phyloP scores from a whole-genome alignment of 1,140 invertebrate genomes.

The Venturia canescens region DNA sequence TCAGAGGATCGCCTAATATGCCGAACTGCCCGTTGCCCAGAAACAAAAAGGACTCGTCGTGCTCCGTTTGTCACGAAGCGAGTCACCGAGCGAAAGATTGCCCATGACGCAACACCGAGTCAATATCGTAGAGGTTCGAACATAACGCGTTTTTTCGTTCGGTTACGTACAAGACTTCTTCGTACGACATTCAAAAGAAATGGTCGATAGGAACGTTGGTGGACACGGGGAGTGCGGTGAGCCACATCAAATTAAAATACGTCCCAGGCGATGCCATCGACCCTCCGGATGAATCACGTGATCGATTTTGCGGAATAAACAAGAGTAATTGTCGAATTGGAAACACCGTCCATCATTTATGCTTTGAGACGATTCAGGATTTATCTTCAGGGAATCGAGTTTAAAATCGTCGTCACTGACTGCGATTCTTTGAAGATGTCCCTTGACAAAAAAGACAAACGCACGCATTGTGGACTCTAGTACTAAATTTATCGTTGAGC shows the following conservation, averaged over 20 bases:
- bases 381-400: background rate
- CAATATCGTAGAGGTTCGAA: too few species aligned
- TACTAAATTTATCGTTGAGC: conserved; percentile 15
- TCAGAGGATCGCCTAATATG: conserved; percentile 6
- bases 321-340: background rate
- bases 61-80: conserved; percentile 16
- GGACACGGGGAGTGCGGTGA: too few species aligned
- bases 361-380: background rate
- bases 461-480: conserved; percentile 6
- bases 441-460: background rate
- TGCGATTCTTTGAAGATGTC: background rate
- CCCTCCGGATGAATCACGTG: too few species aligned
- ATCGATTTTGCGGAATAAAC: too few species aligned
- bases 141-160: too few species aligned
- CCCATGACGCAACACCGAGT: too few species aligned
- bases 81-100: conserved; percentile 20
- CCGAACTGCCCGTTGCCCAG: conserved; percentile 13
- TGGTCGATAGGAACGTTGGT: too few species aligned
- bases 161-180: too few species aligned
- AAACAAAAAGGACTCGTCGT: background rate
- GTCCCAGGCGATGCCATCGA: too few species aligned
- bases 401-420: background rate
- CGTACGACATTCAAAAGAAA: too few species aligned
- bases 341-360: background rate
- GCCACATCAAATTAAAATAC: too few species aligned